Conservation (phyloP, 2,797 vertebrate genomes). For the Macropodus opercularis region DNA sequence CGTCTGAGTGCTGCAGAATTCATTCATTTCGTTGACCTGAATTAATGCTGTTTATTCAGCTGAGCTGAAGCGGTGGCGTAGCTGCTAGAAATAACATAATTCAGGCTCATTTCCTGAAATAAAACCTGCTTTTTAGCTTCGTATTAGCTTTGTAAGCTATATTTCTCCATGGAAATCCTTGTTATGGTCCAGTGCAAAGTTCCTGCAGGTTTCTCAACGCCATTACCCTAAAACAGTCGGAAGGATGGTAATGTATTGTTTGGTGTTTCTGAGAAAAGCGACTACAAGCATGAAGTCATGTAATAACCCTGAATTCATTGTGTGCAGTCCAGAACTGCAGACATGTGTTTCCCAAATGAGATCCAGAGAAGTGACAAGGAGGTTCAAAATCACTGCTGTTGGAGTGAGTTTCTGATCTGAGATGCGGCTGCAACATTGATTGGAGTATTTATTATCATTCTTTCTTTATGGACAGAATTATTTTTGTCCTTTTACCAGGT, state of each 20-base stretch:
- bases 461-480: neutral
- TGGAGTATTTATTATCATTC: no score
- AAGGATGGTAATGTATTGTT: neutral
- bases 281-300: neutral
- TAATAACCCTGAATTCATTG: neutral
- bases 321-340: no score
- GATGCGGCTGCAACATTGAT: no score
- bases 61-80: constrained; percentile 9
- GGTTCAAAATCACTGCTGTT: no score
- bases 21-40: constrained; percentile 56
- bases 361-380: no score
- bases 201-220: neutral
- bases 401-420: no score
- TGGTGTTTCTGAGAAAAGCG: neutral
- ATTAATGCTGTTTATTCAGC: constrained; percentile 56
- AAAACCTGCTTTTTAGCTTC: constrained; percentile 34
- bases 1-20: constrained; percentile 48
- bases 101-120: constrained; percentile 30
- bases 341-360: no score
- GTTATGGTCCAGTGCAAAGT: neutral
- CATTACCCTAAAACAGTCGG: neutral
- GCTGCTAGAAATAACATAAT: constrained; percentile 7
- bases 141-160: constrained; percentile 23
- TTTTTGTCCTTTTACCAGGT: neutral
- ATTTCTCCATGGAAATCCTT: constrained; percentile 2